Conservation (phyloP, 2,888 invertebrate species). For the Leucozona laternaria region DNA sequence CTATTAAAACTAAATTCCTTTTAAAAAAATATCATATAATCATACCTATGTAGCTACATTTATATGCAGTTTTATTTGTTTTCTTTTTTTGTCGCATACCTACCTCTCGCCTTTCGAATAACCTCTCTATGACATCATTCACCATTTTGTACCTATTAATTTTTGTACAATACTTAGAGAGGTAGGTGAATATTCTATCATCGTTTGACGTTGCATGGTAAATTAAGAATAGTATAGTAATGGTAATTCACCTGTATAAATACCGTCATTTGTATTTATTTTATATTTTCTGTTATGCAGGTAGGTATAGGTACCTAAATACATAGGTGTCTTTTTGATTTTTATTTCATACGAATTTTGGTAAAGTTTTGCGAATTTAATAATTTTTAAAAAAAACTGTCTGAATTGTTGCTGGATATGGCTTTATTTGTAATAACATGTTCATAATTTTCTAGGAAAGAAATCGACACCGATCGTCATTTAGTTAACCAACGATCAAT, state of each 20-base stretch:
- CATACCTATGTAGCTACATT: not conserved
- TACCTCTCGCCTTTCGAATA: conserved; percentile 28
- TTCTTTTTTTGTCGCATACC: not conserved
- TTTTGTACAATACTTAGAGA: not conserved
- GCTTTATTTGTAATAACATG: not conserved
- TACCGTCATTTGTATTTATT: conserved; percentile 42
- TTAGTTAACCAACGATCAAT: not conserved
- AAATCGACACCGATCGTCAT: conserved; percentile 7
- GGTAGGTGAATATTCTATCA: not conserved
- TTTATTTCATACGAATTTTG: conserved; percentile 29
- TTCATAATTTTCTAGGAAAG: conserved; percentile 11
- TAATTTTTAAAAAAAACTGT: not conserved
- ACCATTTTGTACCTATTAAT: conserved; percentile 8
- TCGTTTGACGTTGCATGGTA: conserved; percentile 29
- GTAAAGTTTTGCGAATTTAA: conserved; percentile 19
- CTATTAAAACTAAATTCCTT: not conserved
- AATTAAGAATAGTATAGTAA: conserved; percentile 49
- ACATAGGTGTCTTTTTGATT: not conserved
- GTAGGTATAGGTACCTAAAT: not conserved
- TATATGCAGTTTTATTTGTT: conserved; percentile 27
- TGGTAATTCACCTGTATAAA: conserved; percentile 58
- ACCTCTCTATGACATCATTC: conserved; percentile 54
- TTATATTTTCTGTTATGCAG: conserved; percentile 9
- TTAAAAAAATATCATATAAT: not conserved
- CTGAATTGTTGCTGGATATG: not conserved